These are phyloP conservation scores for Falco columbarius DNA, from an alignment of 2,797 vertebrate species.

Conservation along the genomic window DNA sequence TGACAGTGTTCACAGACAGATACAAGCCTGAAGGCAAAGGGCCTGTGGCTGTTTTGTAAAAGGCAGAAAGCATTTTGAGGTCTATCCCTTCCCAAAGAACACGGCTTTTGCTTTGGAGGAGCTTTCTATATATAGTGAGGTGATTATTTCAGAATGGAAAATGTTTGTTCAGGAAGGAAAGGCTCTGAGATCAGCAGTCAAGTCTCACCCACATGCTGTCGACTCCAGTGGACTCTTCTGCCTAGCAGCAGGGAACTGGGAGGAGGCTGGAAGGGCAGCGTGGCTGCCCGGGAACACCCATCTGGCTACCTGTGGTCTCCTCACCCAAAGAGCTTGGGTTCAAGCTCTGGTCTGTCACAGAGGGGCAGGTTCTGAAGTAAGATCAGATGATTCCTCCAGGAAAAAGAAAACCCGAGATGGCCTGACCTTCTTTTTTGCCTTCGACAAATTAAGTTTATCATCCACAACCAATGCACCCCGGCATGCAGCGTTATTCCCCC, in stretches of 20 bases:
- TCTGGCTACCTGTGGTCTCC: neutral
- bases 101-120: neutral
- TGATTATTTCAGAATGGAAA: slow-evolving; percentile 60
- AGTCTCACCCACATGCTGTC: neutral
- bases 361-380: neutral
- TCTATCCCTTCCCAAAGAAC: neutral
- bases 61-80: neutral
- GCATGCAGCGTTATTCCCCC: neutral
- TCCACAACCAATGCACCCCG: neutral
- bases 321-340: accelerated
- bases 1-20: neutral
- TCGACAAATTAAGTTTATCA: neutral
- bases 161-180: slow-evolving; percentile 66
- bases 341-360: neutral
- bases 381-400: neutral
- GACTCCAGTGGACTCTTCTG: neutral
- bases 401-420: neutral
- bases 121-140: slow-evolving; percentile 52
- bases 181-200: slow-evolving; percentile 48
- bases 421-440: neutral
- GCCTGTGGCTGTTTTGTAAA: neutral
- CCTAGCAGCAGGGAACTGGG: neutral
- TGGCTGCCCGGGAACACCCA: neutral
- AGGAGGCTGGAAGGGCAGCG: neutral
- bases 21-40: neutral